Evolutionary conservation across 2,888 invertebrate species (phyloP).

Genomic region (Carpatolechia fugitivella): DNA sequence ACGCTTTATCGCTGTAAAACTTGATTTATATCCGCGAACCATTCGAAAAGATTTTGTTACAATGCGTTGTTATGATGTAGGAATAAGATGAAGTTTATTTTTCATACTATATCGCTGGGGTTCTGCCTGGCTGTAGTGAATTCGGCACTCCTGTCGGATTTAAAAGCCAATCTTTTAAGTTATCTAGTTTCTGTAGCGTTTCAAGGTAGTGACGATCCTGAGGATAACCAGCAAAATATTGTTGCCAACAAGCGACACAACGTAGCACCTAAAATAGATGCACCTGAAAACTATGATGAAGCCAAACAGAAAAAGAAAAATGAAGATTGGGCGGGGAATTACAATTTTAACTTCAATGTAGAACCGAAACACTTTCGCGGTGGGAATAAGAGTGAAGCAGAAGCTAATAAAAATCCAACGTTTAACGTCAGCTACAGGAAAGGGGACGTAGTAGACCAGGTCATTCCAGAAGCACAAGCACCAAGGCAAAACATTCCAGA

Average conservation of each 20-base stretch:
- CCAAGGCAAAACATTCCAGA: neutral
- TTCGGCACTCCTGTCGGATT: neutral
- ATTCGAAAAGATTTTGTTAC: neutral
- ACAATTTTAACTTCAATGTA: neutral
- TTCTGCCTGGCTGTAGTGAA: neutral
- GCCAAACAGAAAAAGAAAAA: neutral
- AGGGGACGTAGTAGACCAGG: neutral
- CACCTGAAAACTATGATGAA: neutral
- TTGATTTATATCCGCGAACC: neutral
- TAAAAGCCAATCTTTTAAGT: neutral
- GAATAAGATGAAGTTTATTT: slow-evolving; percentile 1
- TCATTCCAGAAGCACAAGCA: neutral
- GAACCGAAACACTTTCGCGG: neutral
- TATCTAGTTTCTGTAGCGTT: neutral
- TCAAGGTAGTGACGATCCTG: neutral
- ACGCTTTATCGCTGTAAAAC: neutral
- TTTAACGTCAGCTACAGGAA: neutral
- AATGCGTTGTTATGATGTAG: neutral
- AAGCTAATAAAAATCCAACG: neutral
- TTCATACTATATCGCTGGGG: neutral
- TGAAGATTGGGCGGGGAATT: neutral
- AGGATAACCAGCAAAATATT: neutral
- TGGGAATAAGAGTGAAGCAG: neutral
- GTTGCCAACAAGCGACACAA: neutral
- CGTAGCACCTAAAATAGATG: neutral